Conservation (phyloP, 2,888 invertebrate genomes). For the Drosophila robusta region DNA sequence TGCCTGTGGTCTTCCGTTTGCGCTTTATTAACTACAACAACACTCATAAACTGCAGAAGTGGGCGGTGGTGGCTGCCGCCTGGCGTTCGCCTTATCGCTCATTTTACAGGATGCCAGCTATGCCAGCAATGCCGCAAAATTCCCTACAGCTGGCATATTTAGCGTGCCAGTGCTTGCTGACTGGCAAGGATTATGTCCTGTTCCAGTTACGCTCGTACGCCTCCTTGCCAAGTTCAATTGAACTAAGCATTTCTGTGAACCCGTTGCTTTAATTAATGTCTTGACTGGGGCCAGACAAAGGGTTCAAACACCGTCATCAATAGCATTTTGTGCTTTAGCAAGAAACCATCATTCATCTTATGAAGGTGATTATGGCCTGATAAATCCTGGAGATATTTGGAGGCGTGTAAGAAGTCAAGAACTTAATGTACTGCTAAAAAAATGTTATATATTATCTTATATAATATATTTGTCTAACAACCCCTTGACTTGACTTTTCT, state of each 20-base stretch:
- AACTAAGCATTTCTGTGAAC: slow-evolving; percentile 3
- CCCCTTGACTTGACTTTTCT: no score
- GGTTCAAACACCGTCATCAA: slow-evolving; percentile 44
- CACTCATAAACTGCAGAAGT: slow-evolving; percentile 66
- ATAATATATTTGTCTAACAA: no score
- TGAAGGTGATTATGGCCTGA: no score
- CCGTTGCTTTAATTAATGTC: slow-evolving; percentile 61
- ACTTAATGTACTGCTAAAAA: neutral
- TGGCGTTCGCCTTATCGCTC: slow-evolving; percentile 73
- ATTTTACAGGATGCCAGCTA: slow-evolving; percentile 76
- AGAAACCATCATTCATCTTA: slow-evolving; percentile 43
- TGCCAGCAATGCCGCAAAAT: slow-evolving; percentile 73
- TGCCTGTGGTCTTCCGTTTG: slow-evolving; percentile 57
- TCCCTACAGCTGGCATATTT: slow-evolving; percentile 71
- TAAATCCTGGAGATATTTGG: neutral
- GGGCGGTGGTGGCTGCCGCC: slow-evolving; percentile 16
- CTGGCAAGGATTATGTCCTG: slow-evolving; percentile 54
- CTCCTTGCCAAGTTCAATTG: slow-evolving; percentile 28
- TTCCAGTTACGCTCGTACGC: slow-evolving; percentile 8
- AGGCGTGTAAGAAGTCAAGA: neutral
- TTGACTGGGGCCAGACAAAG: slow-evolving; percentile 45
- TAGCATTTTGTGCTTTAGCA: slow-evolving; percentile 23
- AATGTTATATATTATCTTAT: no score
- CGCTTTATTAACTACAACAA: slow-evolving; percentile 72
- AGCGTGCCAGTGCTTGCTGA: slow-evolving; percentile 53